phyloP scores from a whole-genome alignment of 2,797 vertebrate species.

The Lithobates sylvaticus region DNA sequence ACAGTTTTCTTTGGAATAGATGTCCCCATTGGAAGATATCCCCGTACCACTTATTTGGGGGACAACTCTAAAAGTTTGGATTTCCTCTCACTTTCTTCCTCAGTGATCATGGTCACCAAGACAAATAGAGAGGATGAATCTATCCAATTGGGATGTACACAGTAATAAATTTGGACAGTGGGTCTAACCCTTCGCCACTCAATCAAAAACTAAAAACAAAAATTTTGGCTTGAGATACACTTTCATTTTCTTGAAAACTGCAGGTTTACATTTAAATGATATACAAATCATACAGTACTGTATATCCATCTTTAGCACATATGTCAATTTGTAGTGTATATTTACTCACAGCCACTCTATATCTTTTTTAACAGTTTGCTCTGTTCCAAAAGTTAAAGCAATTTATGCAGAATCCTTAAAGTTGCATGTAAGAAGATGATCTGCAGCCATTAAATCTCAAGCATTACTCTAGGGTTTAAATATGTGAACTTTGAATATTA shows the following conservation, averaged over 20 bases:
- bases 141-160: too few relatives aligned
- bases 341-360: neutral
- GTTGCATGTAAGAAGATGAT: conserved; percentile 37
- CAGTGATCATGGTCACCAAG: too few relatives aligned
- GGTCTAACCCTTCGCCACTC: too few relatives aligned
- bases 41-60: too few relatives aligned
- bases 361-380: conserved; percentile 8
- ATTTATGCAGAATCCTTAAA: conserved; percentile 31
- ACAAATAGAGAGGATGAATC: too few relatives aligned
- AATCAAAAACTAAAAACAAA: too few relatives aligned
- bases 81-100: too few relatives aligned
- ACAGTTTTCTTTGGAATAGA: too few relatives aligned
- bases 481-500: conserved; percentile 52
- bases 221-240: too few relatives aligned
- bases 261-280: neutral
- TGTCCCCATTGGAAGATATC: too few relatives aligned
- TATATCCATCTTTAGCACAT: neutral
- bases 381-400: conserved; percentile 3
- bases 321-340: neutral
- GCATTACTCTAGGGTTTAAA: conserved; percentile 46
- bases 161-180: too few relatives aligned
- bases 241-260: neutral
- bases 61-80: too few relatives aligned
- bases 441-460: conserved; percentile 43
- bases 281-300: neutral